phyloP scores from a whole-genome alignment of 2,888 invertebrate species.

The Orthosia incerta region DNA sequence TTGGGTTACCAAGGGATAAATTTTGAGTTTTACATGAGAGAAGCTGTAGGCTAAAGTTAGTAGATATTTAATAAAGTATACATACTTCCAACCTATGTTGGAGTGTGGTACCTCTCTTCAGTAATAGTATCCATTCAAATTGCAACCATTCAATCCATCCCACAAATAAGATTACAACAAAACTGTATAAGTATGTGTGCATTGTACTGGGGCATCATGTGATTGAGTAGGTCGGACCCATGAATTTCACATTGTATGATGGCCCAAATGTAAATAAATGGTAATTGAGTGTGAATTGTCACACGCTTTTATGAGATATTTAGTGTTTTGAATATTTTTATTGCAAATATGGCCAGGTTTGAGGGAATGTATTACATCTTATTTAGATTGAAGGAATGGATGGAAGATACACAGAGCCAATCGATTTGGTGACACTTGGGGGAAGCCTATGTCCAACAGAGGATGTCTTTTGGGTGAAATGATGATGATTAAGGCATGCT shows the following conservation, averaged over 20 bases:
- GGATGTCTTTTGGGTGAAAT: too few relatives aligned
- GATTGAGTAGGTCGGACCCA: background rate
- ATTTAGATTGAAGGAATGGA: background rate
- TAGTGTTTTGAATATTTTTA: conserved; percentile 1
- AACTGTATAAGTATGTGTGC: background rate
- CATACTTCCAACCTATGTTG: too few relatives aligned
- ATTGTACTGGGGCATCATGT: conserved; percentile 8
- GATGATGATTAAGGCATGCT: too few relatives aligned
- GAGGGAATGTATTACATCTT: background rate
- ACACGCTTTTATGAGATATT: conserved; percentile 20
- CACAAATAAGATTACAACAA: conserved; percentile 41
- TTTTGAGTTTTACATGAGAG: too few relatives aligned
- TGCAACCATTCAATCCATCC: background rate
- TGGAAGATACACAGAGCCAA: too few relatives aligned
- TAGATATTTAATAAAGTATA: too few relatives aligned
- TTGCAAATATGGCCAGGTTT: background rate
- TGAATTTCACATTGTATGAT: conserved; percentile 31
- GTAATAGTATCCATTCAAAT: background rate
- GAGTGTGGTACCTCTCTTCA: background rate
- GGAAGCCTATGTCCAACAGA: too few relatives aligned
- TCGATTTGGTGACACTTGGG: too few relatives aligned
- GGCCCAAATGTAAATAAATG: conserved; percentile 40
- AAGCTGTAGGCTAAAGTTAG: too few relatives aligned
- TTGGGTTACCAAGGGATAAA: too few relatives aligned
- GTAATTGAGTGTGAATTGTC: conserved; percentile 46